phyloP scores from a whole-genome alignment of 2,888 invertebrate species.

The Ferrisia virgata region DNA sequence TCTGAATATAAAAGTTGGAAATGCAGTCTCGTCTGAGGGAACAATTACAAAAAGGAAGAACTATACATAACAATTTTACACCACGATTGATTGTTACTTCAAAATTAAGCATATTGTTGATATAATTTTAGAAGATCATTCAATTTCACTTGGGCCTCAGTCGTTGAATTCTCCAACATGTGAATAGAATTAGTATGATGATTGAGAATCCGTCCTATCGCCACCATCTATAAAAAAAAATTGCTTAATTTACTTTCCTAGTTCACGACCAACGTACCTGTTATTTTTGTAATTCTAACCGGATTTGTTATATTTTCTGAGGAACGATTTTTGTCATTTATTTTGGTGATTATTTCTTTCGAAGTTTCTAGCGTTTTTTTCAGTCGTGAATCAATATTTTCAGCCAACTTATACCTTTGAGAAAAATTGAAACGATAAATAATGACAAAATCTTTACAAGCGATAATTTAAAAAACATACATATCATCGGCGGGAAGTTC shows the following conservation, averaged over 20 bases:
- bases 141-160: conserved; percentile 23
- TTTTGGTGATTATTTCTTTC: conserved; percentile 41
- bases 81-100: not conserved
- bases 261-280: not conserved
- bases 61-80: not conserved
- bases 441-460: not conserved
- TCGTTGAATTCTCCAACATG: conserved; percentile 34
- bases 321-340: conserved; percentile 37
- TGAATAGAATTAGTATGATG: conserved; percentile 38
- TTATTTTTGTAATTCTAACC: conserved; percentile 7
- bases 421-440: not conserved
- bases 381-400: conserved; percentile 35
- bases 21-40: not conserved
- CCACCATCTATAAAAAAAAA: conserved; percentile 30
- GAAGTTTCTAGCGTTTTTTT: conserved; percentile 36
- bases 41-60: not conserved
- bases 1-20: not conserved
- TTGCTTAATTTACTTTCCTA: not conserved
- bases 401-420: conserved; percentile 31
- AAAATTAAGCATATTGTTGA: conserved; percentile 24
- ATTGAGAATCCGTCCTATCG: conserved; percentile 35
- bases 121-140: conserved; percentile 34
- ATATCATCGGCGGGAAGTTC: conserved; percentile 40
- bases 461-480: not conserved
- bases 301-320: conserved; percentile 37